These are phyloP conservation scores for Dysidea cf. avara DNA, from an alignment of 37 sponge, comb jelly and placozoan genomes.

Conservation along the genomic window DNA sequence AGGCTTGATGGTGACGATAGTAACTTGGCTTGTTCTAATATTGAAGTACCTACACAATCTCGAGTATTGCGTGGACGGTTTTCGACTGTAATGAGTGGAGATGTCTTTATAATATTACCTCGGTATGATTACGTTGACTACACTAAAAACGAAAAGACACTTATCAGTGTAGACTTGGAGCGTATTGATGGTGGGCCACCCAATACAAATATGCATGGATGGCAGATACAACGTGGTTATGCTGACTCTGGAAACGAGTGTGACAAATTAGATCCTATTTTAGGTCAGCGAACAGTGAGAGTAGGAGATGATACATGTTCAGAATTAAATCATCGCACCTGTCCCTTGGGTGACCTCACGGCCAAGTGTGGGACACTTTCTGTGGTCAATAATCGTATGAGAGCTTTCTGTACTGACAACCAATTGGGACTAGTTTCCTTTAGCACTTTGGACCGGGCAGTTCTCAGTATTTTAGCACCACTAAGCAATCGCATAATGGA, in stretches of 20 bases:
- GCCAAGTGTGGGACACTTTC: slow-evolving; percentile 54
- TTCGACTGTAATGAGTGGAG: slow-evolving; percentile 27
- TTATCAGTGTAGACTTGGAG: slow-evolving; percentile 32
- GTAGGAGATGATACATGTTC: slow-evolving; percentile 5
- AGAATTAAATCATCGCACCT: slow-evolving; percentile 21
- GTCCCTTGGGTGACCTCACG: slow-evolving; percentile 46
- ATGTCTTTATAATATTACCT: slow-evolving; percentile 30
- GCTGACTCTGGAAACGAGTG: not conserved
- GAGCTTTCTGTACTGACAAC: slow-evolving; percentile 42
- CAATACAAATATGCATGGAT: not conserved
- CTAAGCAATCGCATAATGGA: not conserved
- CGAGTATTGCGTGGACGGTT: not conserved
- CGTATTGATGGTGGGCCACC: slow-evolving; percentile 16
- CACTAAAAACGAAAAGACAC: not conserved
- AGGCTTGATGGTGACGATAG: not conserved
- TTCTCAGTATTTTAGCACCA: no score
- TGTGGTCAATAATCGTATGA: not conserved
- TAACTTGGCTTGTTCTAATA: slow-evolving; percentile 52
- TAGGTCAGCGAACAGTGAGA: not conserved
- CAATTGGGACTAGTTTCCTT: slow-evolving; percentile 39
- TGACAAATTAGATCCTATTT: not conserved
- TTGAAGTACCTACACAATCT: slow-evolving; percentile 13
- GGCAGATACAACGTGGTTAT: slow-evolving; percentile 22
- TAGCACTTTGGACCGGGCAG: not conserved
- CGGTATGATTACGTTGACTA: slow-evolving; percentile 6